Evolutionary conservation across 2,888 invertebrate genomes (phyloP), one percentile per base, ranked within the genome.

Genomic region (Ceriagrion tenellum): DNA sequence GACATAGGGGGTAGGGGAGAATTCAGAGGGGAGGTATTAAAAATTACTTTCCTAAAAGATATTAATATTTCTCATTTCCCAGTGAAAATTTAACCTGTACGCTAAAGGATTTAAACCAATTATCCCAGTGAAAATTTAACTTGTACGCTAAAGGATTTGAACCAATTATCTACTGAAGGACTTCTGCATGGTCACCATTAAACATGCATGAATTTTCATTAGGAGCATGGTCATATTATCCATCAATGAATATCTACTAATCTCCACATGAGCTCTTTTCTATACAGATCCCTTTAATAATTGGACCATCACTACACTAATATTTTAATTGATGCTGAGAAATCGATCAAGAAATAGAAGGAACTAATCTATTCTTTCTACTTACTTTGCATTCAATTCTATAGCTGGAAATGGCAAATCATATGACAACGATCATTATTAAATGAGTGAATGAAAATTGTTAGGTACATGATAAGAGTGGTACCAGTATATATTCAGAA

Each of bases 281-380:
- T 91, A 47, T 47, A 47, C 16, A 20, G n/a, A 93, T 18, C 18
- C 47, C 26, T 18, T n/a, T n/a, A 63, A 93, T 26, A 63, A 20
- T 30, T 69, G 69, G 16, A 74, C 69, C 40, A 93, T 40, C n/a
- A 74, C 93, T 93, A 74, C 26, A 47, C 93, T 93, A 91, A 91
- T 35, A 93, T 55, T 20, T 26, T 69, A 47, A 30, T 69, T n/a
- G 12, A 47, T 93, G 74, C 69, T 93, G 47, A 26, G 69, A 55
- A 89, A 55, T 89, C 55, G 16, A 74, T 47, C 55, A 26, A 13
- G 81, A 81, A 69, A 69, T 69, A 40, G 0, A 47, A 89, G 35
- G 55, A 93, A n/a, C 93, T 93, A 93, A 47, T 93, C 93, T 74
- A 93, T 93, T 91, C n/a, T 69, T 69, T 93, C 93, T 74, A 93